These are phyloP conservation scores for Drosophila pallidifrons DNA, from an alignment of 1,140 invertebrate genomes.

Conservation along the genomic window DNA sequence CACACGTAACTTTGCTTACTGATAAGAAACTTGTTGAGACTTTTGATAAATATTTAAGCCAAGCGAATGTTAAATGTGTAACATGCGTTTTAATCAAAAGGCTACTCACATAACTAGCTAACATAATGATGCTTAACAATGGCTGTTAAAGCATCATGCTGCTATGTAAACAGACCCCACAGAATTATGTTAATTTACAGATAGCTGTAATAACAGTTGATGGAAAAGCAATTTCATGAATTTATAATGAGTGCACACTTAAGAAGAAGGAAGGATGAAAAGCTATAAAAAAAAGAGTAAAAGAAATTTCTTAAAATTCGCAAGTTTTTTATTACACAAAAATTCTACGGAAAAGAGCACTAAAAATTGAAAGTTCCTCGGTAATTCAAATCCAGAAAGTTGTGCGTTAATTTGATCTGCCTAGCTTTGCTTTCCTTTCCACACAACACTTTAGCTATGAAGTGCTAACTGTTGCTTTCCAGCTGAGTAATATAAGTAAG, in stretches of 20 bases:
- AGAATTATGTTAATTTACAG: background rate
- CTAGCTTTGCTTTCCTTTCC: background rate
- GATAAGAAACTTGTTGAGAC: constrained; percentile 50
- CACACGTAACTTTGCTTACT: constrained; percentile 41
- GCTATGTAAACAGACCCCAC: background rate
- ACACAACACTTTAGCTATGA: background rate
- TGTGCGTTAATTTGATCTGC: background rate
- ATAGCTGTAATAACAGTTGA: background rate
- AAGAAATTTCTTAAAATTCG: background rate
- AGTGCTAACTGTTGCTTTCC: constrained; percentile 33
- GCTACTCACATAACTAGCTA: background rate
- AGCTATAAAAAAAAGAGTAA: constrained; percentile 1
- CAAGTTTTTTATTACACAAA: background rate
- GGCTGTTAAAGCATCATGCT: background rate
- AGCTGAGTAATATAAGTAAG: background rate
- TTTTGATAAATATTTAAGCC: constrained; percentile 32
- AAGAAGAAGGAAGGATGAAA: background rate
- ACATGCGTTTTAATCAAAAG: background rate
- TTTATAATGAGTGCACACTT: background rate
- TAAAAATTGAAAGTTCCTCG: background rate
- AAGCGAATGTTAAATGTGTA: constrained; percentile 12
- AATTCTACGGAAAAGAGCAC: background rate
- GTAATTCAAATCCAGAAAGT: constrained; percentile 6
- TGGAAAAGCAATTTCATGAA: background rate
- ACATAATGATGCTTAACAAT: background rate